Base-by-base conservation (phyloP, 2,797 vertebrate species). In the Remorina albescens region DNA sequence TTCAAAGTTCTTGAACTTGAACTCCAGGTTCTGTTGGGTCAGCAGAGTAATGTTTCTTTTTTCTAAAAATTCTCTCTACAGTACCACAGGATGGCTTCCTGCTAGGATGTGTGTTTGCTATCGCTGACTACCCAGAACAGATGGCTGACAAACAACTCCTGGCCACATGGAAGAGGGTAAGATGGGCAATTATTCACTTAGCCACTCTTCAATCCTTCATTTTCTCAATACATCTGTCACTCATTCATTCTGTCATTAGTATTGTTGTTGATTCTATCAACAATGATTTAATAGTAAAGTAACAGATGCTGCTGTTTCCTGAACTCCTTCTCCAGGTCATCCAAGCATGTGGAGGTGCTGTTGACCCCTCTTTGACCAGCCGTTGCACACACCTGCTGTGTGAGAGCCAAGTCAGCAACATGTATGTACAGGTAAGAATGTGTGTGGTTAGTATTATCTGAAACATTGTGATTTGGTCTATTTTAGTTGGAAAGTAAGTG, bases 371-470 rank as follows among this genome's bases (percentile, higher is more conserved):
- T 0, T 87, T 98, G 49, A 97, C 94, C 3, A 94, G 90, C 86
- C 95, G 97, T 23, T 98, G 97, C 85, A 99, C 98, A 4, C 98
- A 99, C 89, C 95, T 99, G 54, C 94, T 99, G n/a, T 99, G 98
- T 87, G 98, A 99, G 92, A 99, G 97, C 87, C 98, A 99, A 89
- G 97, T 98, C 93, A 99, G 98, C 90, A 96, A 94, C 82, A 95
- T 96, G 93, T 99, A 97, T 71, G 92, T 97, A 18, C 98, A 99
- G 97, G 98, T 99, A 87, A 93, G 95, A 6, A 37, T 41, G 9
- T 18, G 49, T 66, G 6, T 39, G 23, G 16, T 18, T 15, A 42
- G 32, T 34, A 34, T 34, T 34, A 19, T 46, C 8, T 12, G n/a
- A 25, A 28, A 32, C 42, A 65, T 32, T 54, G 49, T 16, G 10